A percentile compares a stretch with the other conserved stretches of the same genome.
These are phyloP conservation scores for Gadopsis marmoratus DNA, from an alignment of 2,797 vertebrate species.

Conservation along the genomic window DNA sequence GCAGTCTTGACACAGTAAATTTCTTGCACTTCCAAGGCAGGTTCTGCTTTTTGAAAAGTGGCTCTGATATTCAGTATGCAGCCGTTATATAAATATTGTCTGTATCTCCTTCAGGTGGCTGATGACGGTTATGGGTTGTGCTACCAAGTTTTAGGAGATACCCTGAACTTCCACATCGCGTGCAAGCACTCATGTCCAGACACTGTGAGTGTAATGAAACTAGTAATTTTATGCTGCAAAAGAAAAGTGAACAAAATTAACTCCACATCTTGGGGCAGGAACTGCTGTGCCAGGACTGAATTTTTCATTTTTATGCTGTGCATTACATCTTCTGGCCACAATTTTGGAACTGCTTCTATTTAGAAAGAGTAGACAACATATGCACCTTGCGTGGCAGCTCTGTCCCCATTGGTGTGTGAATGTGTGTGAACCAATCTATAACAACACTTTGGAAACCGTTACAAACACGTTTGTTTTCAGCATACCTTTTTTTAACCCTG, in stretches of 20 bases:
- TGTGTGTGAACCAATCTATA: too few relatives aligned
- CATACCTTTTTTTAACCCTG: neutral
- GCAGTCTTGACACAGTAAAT: neutral
- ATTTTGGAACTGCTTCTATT: neutral
- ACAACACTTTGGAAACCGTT: too few relatives aligned
- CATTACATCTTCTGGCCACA: neutral
- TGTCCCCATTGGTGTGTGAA: too few relatives aligned
- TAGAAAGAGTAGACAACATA: neutral
- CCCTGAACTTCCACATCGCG: constrained; percentile 89
- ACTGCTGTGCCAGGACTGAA: neutral
- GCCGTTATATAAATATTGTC: neutral
- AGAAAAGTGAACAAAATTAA: neutral
- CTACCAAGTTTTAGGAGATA: constrained; percentile 89
- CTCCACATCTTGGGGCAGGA: neutral
- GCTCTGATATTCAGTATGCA: neutral
- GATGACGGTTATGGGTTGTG: constrained; percentile 94
- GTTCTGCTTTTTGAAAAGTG: neutral
- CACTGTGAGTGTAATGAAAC: constrained; percentile 84
- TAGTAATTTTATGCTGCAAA: neutral
- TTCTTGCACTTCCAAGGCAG: neutral
- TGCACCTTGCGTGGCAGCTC: too few relatives aligned
- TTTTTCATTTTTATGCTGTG: neutral
- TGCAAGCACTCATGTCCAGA: constrained; percentile 90
- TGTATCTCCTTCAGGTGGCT: constrained; percentile 83
- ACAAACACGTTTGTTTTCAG: neutral